Evolutionary conservation across 2,888 invertebrate species (phyloP).

Genomic region (Diaperis boleti): DNA sequence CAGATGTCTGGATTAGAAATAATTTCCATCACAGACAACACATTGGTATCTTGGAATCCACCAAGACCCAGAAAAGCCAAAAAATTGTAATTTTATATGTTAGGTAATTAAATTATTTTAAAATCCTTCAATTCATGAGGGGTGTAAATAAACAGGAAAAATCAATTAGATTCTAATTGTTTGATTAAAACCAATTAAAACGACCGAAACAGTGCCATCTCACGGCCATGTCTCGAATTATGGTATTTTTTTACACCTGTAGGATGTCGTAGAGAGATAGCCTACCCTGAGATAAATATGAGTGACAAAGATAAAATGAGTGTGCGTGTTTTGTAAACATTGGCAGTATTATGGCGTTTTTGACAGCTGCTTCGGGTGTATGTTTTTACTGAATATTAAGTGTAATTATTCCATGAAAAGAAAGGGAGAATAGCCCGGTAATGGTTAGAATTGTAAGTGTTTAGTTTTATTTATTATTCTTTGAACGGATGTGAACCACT

Average conservation of each 20-base stretch:
- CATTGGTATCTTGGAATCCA: conserved; percentile 85
- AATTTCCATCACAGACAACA: conserved; percentile 92
- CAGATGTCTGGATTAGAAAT: conserved; percentile 92
- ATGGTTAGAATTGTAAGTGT: conserved; percentile 40
- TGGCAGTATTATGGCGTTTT: conserved; percentile 40
- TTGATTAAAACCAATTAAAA: conserved; percentile 21
- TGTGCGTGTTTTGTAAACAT: conserved; percentile 10
- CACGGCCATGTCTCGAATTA: too few relatives aligned
- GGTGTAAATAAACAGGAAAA: conserved; percentile 23
- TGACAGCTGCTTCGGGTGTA: conserved; percentile 48
- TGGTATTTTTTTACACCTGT: conserved; percentile 33
- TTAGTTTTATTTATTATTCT: conserved; percentile 26
- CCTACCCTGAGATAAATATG: neutral
- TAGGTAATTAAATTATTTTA: neutral
- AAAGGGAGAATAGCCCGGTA: conserved; percentile 23
- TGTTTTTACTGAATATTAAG: conserved; percentile 47
- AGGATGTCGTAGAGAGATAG: conserved; percentile 5
- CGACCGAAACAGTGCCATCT: conserved; percentile 17
- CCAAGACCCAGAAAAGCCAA: conserved; percentile 87
- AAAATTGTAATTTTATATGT: conserved; percentile 75
- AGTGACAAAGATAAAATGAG: conserved; percentile 1
- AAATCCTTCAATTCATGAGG: neutral
- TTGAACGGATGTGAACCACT: conserved; percentile 3
- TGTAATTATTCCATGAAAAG: conserved; percentile 39
- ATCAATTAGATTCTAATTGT: conserved; percentile 23